Percentiles rank a stretch among this genome's conserved stretches.
Conservation (phyloP, 2,888 invertebrate species). For the Chloromyia formosa region DNA sequence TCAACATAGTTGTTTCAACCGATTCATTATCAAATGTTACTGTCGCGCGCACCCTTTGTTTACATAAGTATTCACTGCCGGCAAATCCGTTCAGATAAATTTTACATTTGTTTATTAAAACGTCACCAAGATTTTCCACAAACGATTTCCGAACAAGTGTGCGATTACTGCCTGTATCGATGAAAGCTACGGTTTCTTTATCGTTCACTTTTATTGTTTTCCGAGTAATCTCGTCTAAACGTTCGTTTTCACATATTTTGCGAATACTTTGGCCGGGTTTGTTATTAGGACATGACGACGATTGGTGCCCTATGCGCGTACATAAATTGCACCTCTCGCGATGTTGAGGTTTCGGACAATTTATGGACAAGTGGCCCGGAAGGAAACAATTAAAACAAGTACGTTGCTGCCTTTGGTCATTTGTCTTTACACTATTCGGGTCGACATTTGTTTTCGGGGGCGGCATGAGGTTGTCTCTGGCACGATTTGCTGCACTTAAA, state of each 20-base stretch:
- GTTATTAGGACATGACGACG: too few species aligned
- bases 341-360: neutral
- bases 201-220: conserved; percentile 7
- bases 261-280: neutral
- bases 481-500: too few species aligned
- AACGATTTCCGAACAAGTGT: neutral
- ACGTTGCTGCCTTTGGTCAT: neutral
- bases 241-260: neutral
- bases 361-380: neutral
- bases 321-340: neutral
- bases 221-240: too few species aligned
- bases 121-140: neutral
- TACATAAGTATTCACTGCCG: conserved; percentile 32
- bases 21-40: conserved; percentile 43
- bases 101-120: too few species aligned
- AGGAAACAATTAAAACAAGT: neutral
- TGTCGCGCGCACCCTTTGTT: conserved; percentile 39
- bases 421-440: neutral
- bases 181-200: neutral
- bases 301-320: too few species aligned
- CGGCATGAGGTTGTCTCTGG: too few species aligned
- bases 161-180: conserved; percentile 1
- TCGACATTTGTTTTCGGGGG: too few species aligned
- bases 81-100: conserved; percentile 9
- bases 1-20: conserved; percentile 40